Base-by-base conservation (phyloP, 2,888 invertebrate species). In the Athalia rosae region DNA sequence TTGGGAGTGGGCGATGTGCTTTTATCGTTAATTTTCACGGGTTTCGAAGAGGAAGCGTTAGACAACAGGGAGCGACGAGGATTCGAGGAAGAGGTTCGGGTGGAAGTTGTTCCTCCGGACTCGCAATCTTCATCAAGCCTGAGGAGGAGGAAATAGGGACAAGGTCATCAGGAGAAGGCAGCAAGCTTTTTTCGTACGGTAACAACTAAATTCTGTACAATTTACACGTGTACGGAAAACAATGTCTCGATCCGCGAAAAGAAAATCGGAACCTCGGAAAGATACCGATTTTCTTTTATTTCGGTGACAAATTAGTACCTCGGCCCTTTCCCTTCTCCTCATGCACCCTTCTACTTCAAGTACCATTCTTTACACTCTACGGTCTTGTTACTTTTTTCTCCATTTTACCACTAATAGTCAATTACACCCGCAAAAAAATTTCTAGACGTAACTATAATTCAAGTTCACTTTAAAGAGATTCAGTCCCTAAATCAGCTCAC, bases 291-390 rank as follows among this genome's bases (percentile, higher is more conserved):
- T 41, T 11, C 15, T 61, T 6, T 48, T 61, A 48, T 13, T 45
- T 74, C 61, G 8, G n/a, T 61, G 48, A 8, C n/a, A 28, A 48
- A 56, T 66, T 50, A 62, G 77, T 28, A 79, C 83, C 82, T 82
- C 80, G 76, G 79, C 83, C 83, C 81, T 83, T 84, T 85, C 81
- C 85, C 85, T 86, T 86, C 85, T 86, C 86, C 86, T 85, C 85
- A 83, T 86, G 84, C 81, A 76, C 78, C 77, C 53, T 76, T 77
- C 64, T 77, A 76, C 74, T 15, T 45, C 45, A 58, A 74, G 48
- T 48, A 61, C 61, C 61, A 74, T 61, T 28, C 48, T 4, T 41
- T 61, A 74, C 58, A 67, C 41, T 58, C 56, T 58, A 58, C 58
- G 7, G 56, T 43, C 53, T 67, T 58, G 11, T 11, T 15, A 8